These are phyloP conservation scores for Euzetes globulus DNA, from an alignment of 2,888 invertebrate genomes.

Conservation along the genomic window DNA sequence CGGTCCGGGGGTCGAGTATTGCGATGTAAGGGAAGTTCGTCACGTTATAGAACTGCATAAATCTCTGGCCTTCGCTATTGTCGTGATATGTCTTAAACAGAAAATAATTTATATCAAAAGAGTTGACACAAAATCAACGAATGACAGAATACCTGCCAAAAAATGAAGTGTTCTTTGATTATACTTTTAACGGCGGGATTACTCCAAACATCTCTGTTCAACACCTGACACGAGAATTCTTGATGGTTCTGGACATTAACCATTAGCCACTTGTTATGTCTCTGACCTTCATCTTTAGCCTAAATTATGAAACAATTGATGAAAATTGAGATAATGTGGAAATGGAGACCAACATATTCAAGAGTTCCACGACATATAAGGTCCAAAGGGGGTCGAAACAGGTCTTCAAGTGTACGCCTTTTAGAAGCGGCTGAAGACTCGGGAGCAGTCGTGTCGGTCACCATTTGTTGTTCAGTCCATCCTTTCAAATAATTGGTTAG, in stretches of 20 bases:
- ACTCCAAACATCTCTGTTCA: constrained; percentile 66
- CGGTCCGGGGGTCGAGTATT: constrained; percentile 61
- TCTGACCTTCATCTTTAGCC: constrained; percentile 55
- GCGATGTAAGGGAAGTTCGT: constrained; percentile 58
- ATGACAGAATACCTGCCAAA: constrained; percentile 57
- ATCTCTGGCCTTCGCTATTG: constrained; percentile 57
- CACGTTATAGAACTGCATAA: constrained; percentile 60
- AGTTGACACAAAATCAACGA: not conserved
- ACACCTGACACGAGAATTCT: constrained; percentile 61
- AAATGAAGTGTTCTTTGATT: constrained; percentile 58
- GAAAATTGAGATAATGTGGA: too few relatives aligned
- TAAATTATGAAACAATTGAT: too few relatives aligned
- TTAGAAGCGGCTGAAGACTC: constrained; percentile 28
- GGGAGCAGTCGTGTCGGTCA: not conserved
- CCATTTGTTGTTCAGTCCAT: constrained; percentile 44
- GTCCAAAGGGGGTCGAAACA: constrained; percentile 62
- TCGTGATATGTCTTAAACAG: constrained; percentile 50
- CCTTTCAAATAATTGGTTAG: constrained; percentile 39
- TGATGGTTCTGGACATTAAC: constrained; percentile 63
- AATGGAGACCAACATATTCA: constrained; percentile 52
- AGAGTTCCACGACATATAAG: constrained; percentile 59
- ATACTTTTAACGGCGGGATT: constrained; percentile 56
- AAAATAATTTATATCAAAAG: not conserved
- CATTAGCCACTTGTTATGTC: constrained; percentile 58
- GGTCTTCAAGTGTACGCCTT: constrained; percentile 56